Evolutionary conservation across 2,113 vertebrate species (phyloP), one percentile per base, ranked within the genome.

Genomic region (Grantiella picta): DNA sequence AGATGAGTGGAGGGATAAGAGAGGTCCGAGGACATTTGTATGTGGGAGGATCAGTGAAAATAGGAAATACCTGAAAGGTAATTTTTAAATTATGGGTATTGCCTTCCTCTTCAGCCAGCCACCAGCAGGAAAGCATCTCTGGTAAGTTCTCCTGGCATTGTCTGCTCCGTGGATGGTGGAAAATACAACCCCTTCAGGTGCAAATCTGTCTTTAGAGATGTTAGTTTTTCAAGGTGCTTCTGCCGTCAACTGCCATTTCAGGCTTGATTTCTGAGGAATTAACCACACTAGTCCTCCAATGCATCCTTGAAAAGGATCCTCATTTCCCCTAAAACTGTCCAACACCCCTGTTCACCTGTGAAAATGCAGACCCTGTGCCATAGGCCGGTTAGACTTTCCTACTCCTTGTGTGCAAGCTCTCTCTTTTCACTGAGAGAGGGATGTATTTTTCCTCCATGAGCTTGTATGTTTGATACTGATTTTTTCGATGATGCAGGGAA

Each of bases 301-400:
- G 31, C 24, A 56, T 35, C 35, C 54, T 42, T 29, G 12, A 38
- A 45, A 92, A 83, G 22, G 50, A 49, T 77, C 36, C 35, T 36
- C n/a, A 40, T 28, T 20, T 45, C 20, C 33, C 11, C 21, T 69
- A 29, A 44, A 52, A 20, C 42, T 57, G 18, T 42, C 59, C 66
- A 68, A 2, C 68, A 53, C 33, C 36, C 33, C 33, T 4, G 3
- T 25, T 77, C 38, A n/a, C 24, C 57, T 29, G 29, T 19, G 61
- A 47, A 63, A 47, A 50, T 7, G 18, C 40, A 45, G 68, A 29
- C 13, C 40, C 68, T 0, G 0, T 45, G 50, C 38, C 1, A 1
- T 0, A 45, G 27, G 12, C 21, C 49, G 31, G 7, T 50, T 14
- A 11, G 22, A 19, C 38, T 59, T 64, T 44, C 29, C 38, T 45